Conservation (phyloP, 1,140 invertebrate species). For the Agrypnia vestita region DNA sequence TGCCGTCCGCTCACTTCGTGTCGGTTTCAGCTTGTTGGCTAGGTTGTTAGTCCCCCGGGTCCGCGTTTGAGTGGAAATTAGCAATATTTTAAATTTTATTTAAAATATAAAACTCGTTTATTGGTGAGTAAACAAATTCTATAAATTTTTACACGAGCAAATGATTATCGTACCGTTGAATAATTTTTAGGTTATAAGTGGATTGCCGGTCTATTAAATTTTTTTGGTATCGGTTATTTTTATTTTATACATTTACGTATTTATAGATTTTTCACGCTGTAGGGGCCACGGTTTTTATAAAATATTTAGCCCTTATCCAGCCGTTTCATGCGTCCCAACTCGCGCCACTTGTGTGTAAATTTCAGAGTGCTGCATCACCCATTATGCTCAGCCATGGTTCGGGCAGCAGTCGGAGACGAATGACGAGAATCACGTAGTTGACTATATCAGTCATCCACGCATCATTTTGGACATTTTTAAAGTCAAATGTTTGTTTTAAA, state of each 20-base stretch:
- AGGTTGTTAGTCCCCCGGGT: background rate
- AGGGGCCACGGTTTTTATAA: too few species aligned
- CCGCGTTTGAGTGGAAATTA: slow-evolving; percentile 26
- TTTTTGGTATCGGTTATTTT: slow-evolving; percentile 28
- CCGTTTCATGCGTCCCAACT: too few species aligned
- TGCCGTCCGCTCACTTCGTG: slow-evolving; percentile 1
- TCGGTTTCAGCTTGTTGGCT: slow-evolving; percentile 26
- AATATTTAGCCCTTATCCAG: too few species aligned
- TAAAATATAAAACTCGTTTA: slow-evolving; percentile 2
- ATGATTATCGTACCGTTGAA: background rate
- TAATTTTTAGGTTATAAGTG: slow-evolving; percentile 20
- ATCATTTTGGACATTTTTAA: too few species aligned
- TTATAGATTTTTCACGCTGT: too few species aligned
- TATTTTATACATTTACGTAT: background rate
- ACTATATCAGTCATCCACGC: too few species aligned
- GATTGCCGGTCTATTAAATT: background rate
- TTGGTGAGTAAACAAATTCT: slow-evolving; percentile 21
- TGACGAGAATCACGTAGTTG: too few species aligned
- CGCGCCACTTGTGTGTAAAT: too few species aligned
- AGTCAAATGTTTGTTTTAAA: background rate
- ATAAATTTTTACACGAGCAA: background rate
- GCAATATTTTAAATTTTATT: slow-evolving; percentile 23
- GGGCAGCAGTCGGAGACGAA: too few species aligned
- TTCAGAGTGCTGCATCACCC: too few species aligned
- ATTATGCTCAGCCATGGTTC: too few species aligned